Percentiles rank a stretch among this genome's conserved stretches.
Conservation (phyloP, 1,140 invertebrate species). For the Tetramorium alpestre region DNA sequence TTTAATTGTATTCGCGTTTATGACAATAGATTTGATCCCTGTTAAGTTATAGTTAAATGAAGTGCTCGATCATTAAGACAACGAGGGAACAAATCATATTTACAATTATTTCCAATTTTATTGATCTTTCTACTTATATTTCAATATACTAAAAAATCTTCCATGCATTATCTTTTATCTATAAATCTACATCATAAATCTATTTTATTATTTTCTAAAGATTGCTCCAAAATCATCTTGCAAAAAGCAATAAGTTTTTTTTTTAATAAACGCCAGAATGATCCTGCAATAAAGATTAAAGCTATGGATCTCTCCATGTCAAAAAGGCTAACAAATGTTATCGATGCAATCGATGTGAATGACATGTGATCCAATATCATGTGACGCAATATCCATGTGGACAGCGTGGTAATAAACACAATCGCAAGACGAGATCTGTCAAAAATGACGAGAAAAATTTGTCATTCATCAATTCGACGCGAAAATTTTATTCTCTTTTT, state of each 20-base stretch:
- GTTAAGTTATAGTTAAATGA: background rate
- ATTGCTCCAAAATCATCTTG: background rate
- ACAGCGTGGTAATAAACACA: background rate
- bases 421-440: background rate
- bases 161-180: background rate
- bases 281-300: background rate
- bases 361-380: background rate
- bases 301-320: background rate
- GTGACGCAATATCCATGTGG: background rate
- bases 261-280: background rate
- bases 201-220: background rate
- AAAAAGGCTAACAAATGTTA: background rate
- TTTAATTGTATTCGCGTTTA: background rate
- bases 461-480: background rate
- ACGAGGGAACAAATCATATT: background rate
- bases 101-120: background rate
- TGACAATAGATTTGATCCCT: background rate
- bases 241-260: background rate
- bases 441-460: slow-evolving; percentile 19
- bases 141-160: background rate
- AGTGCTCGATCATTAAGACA: background rate
- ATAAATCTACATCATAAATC: background rate
- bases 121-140: background rate
- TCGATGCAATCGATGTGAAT: background rate
- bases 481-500: background rate